Evolutionary conservation across 2,888 invertebrate genomes (phyloP).

Genomic region (Erannis defoliaria): DNA sequence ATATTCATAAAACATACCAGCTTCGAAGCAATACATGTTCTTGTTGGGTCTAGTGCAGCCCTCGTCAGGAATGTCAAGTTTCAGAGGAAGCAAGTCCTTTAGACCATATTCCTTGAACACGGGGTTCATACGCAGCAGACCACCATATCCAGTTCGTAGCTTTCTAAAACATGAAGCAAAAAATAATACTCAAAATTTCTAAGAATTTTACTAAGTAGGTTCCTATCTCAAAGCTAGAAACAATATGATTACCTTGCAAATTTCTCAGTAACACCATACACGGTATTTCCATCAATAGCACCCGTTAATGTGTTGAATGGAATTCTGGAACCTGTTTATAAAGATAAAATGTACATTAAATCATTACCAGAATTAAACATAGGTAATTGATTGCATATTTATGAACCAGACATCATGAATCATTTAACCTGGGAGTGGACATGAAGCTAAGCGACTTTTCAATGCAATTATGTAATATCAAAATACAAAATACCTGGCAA

Average conservation of each 20-base stretch:
- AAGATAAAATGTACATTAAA: slow-evolving; percentile 17
- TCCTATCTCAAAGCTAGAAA: background rate
- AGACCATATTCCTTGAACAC: slow-evolving; percentile 95
- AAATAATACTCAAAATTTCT: background rate
- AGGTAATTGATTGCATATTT: slow-evolving; percentile 10
- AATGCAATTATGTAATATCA: slow-evolving; percentile 38
- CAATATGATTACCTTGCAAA: slow-evolving; percentile 88
- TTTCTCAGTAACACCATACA: slow-evolving; percentile 94
- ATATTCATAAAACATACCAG: slow-evolving; percentile 85
- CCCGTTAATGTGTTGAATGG: slow-evolving; percentile 96
- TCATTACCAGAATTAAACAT: slow-evolving; percentile 6
- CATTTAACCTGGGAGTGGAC: slow-evolving; percentile 18
- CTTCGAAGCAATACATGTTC: slow-evolving; percentile 97
- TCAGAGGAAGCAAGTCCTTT: slow-evolving; percentile 94
- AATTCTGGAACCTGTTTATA: slow-evolving; percentile 89
- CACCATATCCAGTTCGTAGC: slow-evolving; percentile 93
- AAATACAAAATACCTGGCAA: slow-evolving; percentile 37
- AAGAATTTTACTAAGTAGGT: too few species aligned
- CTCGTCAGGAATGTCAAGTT: slow-evolving; percentile 96
- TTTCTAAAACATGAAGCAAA: slow-evolving; percentile 83
- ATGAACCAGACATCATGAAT: slow-evolving; percentile 11
- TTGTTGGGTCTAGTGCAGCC: slow-evolving; percentile 96
- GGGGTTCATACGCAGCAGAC: slow-evolving; percentile 94
- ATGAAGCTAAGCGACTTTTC: slow-evolving; percentile 35
- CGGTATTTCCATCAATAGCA: slow-evolving; percentile 95